Evolutionary conservation across 1,140 invertebrate species (phyloP).

Genomic region (Diorhabda carinulata): DNA sequence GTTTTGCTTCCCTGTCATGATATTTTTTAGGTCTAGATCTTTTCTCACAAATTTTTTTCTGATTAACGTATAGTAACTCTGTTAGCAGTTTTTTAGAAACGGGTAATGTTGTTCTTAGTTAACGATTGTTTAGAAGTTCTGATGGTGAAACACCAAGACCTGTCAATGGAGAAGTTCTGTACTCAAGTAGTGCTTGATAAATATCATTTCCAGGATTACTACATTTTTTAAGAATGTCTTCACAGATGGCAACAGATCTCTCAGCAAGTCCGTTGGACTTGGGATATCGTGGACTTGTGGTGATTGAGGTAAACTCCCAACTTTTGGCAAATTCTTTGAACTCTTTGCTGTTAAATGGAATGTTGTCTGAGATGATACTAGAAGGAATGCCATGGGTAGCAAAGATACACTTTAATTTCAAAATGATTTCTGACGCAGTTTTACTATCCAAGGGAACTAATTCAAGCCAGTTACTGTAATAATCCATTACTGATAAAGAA

Average conservation of each 20-base stretch:
- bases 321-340: constrained; percentile 34
- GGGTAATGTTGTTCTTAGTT: too few relatives aligned
- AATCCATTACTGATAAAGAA: constrained; percentile 22
- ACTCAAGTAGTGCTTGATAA: constrained; percentile 16
- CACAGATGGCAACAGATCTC: constrained; percentile 38
- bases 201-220: constrained; percentile 18
- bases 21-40: too few relatives aligned
- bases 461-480: constrained; percentile 40
- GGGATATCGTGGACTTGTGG: constrained; percentile 42
- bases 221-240: constrained; percentile 37
- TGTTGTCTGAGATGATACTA: constrained; percentile 38
- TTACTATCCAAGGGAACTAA: constrained; percentile 33
- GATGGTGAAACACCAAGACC: constrained; percentile 30
- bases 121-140: constrained; percentile 12
- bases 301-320: background rate
- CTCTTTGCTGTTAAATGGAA: constrained; percentile 32
- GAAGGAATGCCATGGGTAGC: constrained; percentile 35
- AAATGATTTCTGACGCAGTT: constrained; percentile 16
- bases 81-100: too few relatives aligned
- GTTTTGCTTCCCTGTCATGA: too few relatives aligned
- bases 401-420: constrained; percentile 26
- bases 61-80: too few relatives aligned
- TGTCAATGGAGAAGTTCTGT: constrained; percentile 29
- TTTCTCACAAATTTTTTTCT: too few relatives aligned
- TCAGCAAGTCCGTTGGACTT: constrained; percentile 44